Conservation (phyloP, 37 sponge, comb jelly and placozoan species). For the Tethya wilhelma region DNA sequence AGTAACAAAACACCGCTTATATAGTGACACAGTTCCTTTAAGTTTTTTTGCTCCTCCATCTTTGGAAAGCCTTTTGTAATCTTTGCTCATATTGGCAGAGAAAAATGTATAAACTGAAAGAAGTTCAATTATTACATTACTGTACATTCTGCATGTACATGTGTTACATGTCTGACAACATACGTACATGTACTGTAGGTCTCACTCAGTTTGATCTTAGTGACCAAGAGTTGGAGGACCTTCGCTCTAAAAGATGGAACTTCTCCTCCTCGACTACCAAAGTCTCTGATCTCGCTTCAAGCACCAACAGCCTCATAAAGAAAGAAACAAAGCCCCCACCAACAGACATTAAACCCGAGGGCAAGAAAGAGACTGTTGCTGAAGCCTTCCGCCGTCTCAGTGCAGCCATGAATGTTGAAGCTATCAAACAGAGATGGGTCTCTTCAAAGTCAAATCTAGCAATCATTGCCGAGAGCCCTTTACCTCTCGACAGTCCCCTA, state of each 20-base stretch:
- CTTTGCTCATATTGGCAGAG: no score
- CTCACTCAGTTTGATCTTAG: slow-evolving; percentile 77
- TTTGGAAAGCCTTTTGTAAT: no score
- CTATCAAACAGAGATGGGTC: neutral
- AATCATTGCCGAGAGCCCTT: neutral
- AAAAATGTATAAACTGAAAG: no score
- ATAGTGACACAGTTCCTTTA: no score
- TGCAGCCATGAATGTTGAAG: neutral
- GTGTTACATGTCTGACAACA: no score
- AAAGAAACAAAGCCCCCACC: neutral
- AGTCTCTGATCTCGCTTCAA: neutral
- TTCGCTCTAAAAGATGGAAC: slow-evolving; percentile 28
- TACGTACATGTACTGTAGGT: no score
- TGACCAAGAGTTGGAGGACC: slow-evolving; percentile 30
- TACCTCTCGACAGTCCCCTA: slow-evolving; percentile 9
- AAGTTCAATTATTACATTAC: no score
- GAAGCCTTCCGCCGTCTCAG: slow-evolving; percentile 3
- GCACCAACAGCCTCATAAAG: neutral
- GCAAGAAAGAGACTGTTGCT: neutral
- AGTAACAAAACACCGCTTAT: no score
- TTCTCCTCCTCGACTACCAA: slow-evolving; percentile 36
- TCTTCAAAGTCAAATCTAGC: neutral
- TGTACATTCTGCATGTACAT: no score
- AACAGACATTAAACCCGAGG: neutral
- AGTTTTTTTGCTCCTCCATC: no score